phyloP scores from a whole-genome alignment of 1,140 invertebrate genomes.

The Trichoplusia ni region DNA sequence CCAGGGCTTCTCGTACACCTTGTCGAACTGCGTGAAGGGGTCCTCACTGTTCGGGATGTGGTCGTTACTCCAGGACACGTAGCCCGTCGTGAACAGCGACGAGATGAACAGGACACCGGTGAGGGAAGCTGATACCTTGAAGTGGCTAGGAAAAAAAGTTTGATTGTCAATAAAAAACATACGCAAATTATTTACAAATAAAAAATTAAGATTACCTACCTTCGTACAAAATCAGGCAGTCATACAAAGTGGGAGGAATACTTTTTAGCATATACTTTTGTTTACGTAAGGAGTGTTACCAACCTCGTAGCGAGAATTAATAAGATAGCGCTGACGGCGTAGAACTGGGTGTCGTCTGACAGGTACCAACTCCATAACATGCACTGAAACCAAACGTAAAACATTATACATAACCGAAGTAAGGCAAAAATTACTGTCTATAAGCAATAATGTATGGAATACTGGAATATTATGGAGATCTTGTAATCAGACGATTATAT shows the following conservation, averaged over 20 bases:
- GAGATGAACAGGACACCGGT: conserved; percentile 86
- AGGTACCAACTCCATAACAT: conserved; percentile 95
- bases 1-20: conserved; percentile 95
- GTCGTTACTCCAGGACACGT: conserved; percentile 89
- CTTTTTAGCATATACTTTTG: too few relatives aligned
- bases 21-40: conserved; percentile 91
- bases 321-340: conserved; percentile 89
- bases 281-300: too few relatives aligned
- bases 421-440: too few relatives aligned
- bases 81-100: conserved; percentile 89
- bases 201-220: too few relatives aligned
- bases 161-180: neutral
- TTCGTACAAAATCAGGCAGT: too few relatives aligned
- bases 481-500: neutral
- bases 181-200: neutral
- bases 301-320: conserved; percentile 86
- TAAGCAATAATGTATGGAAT: too few relatives aligned
- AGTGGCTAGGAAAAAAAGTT: conserved; percentile 82
- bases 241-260: too few relatives aligned
- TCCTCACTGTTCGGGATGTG: conserved; percentile 91
- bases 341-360: conserved; percentile 93
- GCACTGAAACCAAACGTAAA: conserved; percentile 84
- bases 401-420: too few relatives aligned
- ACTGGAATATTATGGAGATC: neutral
- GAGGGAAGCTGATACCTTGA: conserved; percentile 86